phyloP scores from a whole-genome alignment of 2,113 vertebrate species.

The Melospiza melodia region DNA sequence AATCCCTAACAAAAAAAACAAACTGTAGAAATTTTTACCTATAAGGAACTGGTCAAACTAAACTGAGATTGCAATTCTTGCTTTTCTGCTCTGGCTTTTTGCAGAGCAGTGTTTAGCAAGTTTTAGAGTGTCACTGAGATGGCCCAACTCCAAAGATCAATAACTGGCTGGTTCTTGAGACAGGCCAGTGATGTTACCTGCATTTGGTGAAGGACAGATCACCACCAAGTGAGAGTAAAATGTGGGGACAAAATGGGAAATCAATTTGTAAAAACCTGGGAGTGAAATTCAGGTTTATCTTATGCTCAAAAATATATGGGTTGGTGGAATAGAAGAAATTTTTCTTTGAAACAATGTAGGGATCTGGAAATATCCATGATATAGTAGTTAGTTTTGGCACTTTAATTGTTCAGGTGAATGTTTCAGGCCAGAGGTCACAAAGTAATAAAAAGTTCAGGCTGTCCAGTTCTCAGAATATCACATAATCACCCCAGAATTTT shows the following conservation, averaged over 20 bases:
- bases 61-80: background rate
- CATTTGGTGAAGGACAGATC: background rate
- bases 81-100: background rate
- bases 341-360: background rate
- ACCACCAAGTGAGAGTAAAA: background rate
- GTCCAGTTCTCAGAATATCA: background rate
- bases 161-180: background rate
- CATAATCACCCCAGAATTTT: background rate
- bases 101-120: background rate
- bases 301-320: accelerated
- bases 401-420: background rate
- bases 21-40: background rate
- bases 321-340: background rate
- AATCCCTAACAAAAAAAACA: background rate
- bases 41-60: background rate
- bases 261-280: background rate
- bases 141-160: background rate
- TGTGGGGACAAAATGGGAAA: background rate
- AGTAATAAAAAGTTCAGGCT: background rate
- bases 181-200: background rate
- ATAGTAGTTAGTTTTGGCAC: background rate
- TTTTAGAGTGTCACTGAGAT: background rate
- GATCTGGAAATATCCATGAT: background rate
- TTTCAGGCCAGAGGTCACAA: background rate
- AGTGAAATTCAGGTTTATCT: background rate